Evolutionary conservation across 2,888 invertebrate genomes (phyloP), one percentile per base, ranked within the genome.

Genomic region (Drosophila prolongata): DNA sequence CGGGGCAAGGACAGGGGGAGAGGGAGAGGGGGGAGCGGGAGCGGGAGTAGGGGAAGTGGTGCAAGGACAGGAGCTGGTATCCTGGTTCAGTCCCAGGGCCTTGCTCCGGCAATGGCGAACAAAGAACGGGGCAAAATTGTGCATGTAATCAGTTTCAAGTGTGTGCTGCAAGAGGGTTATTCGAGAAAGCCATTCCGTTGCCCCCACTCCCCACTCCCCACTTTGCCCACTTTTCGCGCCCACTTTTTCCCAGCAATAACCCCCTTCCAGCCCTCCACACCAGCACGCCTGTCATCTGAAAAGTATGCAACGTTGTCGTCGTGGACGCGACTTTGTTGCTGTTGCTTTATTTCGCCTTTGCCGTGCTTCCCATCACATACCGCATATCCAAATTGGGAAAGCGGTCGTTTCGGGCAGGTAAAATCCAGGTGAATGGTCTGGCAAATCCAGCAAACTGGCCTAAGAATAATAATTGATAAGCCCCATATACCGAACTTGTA

Each of bases 61-160:
- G 30, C 27, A 4, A 43, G 42, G 30, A 16, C 37, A 10, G 60
- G 37, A 24, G 38, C 40, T n/a, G 35, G 47, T 64, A 54, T 70
- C 62, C 71, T 69, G 68, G 46, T 49, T 38, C 38, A 53, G 60
- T 35, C 40, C 50, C 55, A 46, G 78, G 71, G 62, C 55, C 57
- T 70, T 70, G 59, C 62, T 60, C 69, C 67, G 74, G 75, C 72
- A 73, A 50, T 57, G 75, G 50, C 54, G 87, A 80, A 84, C 83
- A 83, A 86, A 79, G 86, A 79, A 62, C 77, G 69, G 76, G 83
- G 79, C 77, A 83, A 86, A 86, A 80, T 86, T 84, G 84, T 84
- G 84, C 87, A 87, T 85, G 81, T 85, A 84, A 84, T 87, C 83
- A 86, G 83, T 86, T 86, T 82, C 78, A 87, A 87, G 87, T 78